These are phyloP conservation scores for Punctoribates punctum DNA, from an alignment of 2,888 invertebrate genomes.

Conservation along the genomic window DNA sequence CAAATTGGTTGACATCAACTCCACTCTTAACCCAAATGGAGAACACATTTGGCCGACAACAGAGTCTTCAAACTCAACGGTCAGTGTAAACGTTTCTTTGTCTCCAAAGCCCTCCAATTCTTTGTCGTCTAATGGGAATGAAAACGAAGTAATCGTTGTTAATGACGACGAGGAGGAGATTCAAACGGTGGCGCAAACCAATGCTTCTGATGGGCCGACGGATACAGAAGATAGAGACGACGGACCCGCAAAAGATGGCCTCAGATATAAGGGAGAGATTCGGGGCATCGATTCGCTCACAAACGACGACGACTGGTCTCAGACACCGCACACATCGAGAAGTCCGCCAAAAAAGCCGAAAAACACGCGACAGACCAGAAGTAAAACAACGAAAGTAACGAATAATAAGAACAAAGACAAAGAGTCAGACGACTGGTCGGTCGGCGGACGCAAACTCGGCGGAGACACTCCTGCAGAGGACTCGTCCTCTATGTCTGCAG, in stretches of 20 bases:
- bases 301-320: background rate
- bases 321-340: background rate
- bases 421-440: background rate
- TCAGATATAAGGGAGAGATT: background rate
- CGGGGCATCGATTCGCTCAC: background rate
- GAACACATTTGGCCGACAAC: background rate
- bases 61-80: too few relatives aligned
- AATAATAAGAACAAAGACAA: background rate
- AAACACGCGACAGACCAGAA: background rate
- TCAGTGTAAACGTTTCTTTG: too few relatives aligned
- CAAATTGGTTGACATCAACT: background rate
- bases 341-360: background rate
- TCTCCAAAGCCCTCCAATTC: too few relatives aligned
- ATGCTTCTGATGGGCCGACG: background rate
- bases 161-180: too few relatives aligned
- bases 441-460: background rate
- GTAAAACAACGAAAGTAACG: background rate
- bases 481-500: background rate
- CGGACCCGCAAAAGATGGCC: background rate
- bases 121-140: too few relatives aligned
- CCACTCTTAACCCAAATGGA: background rate
- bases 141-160: too few relatives aligned
- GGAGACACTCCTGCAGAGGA: background rate
- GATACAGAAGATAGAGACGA: too few relatives aligned
- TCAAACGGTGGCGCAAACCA: background rate